Percentiles rank a stretch among this genome's conserved stretches.
These are phyloP conservation scores for Pimpla rufipes DNA, from an alignment of 2,888 invertebrate genomes.

Conservation along the genomic window DNA sequence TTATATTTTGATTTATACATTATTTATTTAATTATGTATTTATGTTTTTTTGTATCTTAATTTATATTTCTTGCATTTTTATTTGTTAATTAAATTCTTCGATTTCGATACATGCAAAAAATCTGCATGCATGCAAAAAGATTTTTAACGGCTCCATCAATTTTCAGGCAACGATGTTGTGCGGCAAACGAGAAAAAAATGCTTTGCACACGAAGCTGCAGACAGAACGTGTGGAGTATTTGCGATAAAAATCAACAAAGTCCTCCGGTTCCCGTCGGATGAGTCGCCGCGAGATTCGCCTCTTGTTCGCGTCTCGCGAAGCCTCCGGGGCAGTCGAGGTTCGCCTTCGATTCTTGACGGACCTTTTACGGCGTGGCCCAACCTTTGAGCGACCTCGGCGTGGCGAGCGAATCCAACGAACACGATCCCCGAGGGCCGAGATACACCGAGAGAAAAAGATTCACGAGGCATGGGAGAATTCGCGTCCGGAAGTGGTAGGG, in stretches of 20 bases:
- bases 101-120: no score
- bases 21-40: no score
- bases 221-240: not conserved
- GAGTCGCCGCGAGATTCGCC: constrained; percentile 17
- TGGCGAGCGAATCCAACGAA: not conserved
- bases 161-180: constrained; percentile 1
- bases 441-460: not conserved
- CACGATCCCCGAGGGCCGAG: not conserved
- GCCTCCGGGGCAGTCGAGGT: constrained; percentile 32
- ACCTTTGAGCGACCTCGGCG: constrained; percentile 48
- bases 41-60: no score
- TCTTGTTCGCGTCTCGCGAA: constrained; percentile 20
- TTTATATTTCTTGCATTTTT: no score
- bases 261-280: constrained; percentile 15
- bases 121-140: no score
- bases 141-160: constrained; percentile 18
- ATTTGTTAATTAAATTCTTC: no score
- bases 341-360: constrained; percentile 44
- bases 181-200: constrained; percentile 9
- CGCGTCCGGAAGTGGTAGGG: no score
- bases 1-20: no score
- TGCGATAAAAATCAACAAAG: not conserved
- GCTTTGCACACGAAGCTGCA: not conserved
- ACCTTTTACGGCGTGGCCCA: constrained; percentile 35
- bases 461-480: not conserved